A percentile compares a stretch with the other conserved stretches of the same genome.
Evolutionary conservation across 2,888 invertebrate species (phyloP).

Genomic region (Kryphioiulus occultus): DNA sequence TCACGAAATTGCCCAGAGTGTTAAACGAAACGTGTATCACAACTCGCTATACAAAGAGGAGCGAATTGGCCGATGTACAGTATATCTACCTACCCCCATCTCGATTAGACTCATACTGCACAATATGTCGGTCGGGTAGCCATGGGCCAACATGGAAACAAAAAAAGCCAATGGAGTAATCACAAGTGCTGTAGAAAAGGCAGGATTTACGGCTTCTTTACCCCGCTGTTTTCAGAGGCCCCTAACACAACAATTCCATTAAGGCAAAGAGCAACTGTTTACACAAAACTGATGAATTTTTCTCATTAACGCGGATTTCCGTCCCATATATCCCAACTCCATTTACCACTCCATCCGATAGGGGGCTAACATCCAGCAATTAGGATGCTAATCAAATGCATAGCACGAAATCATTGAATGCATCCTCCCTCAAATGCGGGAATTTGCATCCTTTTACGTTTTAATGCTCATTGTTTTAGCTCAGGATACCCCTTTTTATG

Average conservation of each 20-base stretch:
- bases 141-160: neutral
- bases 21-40: too few relatives aligned
- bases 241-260: conserved; percentile 8
- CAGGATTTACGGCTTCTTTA: neutral
- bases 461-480: neutral
- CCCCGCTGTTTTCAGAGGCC: neutral
- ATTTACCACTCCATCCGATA: neutral
- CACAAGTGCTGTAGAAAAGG: neutral
- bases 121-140: neutral
- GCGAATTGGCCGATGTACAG: too few relatives aligned
- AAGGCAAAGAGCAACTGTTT: neutral
- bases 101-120: neutral
- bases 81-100: too few relatives aligned
- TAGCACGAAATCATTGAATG: neutral
- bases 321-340: neutral
- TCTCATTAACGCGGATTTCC: neutral
- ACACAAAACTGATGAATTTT: neutral
- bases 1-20: too few relatives aligned
- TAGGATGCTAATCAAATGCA: neutral
- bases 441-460: neutral
- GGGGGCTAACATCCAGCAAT: neutral
- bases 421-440: neutral
- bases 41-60: too few relatives aligned
- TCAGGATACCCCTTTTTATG: neutral
- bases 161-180: neutral